phyloP scores from a whole-genome alignment of 2,888 invertebrate genomes.

The Saturnia pavonia region DNA sequence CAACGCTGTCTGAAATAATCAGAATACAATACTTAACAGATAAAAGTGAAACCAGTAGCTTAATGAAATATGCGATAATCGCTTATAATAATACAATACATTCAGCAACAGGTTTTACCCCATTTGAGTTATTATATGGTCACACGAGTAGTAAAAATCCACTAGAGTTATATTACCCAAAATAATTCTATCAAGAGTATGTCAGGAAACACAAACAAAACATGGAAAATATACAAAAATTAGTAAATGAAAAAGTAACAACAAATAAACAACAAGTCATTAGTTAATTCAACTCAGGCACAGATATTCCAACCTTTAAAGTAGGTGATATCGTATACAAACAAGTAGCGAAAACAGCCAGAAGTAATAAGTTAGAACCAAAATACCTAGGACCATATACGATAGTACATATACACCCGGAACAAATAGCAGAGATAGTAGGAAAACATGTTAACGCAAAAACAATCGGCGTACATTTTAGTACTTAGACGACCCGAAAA shows the following conservation, averaged over 20 bases:
- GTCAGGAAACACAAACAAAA: constrained; percentile 86
- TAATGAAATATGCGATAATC: too few relatives aligned
- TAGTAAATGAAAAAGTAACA: constrained; percentile 24
- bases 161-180: constrained; percentile 39
- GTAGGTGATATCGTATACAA: too few relatives aligned
- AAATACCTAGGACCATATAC: constrained; percentile 36
- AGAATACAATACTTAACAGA: constrained; percentile 34
- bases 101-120: too few relatives aligned
- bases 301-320: constrained; percentile 28
- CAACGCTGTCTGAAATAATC: constrained; percentile 28
- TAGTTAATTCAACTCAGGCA: constrained; percentile 25
- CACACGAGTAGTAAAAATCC: constrained; percentile 39
- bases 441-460: constrained; percentile 22
- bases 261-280: constrained; percentile 28
- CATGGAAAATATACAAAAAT: constrained; percentile 32
- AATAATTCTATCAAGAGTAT: constrained; percentile 84
- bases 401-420: constrained; percentile 34
- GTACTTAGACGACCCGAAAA: too few relatives aligned
- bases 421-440: constrained; percentile 38
- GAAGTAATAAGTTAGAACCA: too few relatives aligned
- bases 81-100: too few relatives aligned
- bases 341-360: too few relatives aligned
- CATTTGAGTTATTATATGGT: constrained; percentile 37
- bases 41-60: too few relatives aligned
- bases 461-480: constrained; percentile 22